Base-by-base conservation (phyloP, 2,113 vertebrate species). In the Ia io region DNA sequence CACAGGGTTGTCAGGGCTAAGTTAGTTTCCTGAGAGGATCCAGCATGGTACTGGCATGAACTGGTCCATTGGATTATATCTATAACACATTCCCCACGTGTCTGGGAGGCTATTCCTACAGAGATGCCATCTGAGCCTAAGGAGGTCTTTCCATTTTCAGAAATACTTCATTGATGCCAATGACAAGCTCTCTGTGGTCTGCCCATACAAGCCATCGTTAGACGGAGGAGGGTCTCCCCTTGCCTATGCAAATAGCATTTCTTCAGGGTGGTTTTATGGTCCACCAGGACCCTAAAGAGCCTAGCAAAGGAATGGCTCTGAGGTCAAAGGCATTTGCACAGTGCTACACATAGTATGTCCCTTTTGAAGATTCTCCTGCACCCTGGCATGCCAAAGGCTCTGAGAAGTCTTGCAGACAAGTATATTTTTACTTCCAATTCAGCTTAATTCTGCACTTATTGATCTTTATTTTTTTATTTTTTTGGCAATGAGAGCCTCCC, bases 381-480 rank as follows among this genome's bases (percentile, higher is more conserved):
- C 35, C 1, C 13, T 77, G 79, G 12, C 23, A 12, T 49, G 5
- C 4, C 32, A 65, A 95, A 90, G 59, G 40, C 49, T 90, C 78
- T 77, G 69, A 86, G 56, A 96, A 95, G 47, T 83, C 67, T 56
- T 65, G 32, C 28, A 73, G 40, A 44, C 30, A 32, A 93, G 22
- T 69, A 37, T 13, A 25, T 47, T 95, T 93, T 93, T 13, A 79
- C 30, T 79, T 71, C 83, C 53, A 32, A 84, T 59, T 78, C 49
- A 82, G 20, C 8, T 53, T 65, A 90, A 77, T 47, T 91, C 30
- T 32, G 0, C 56, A 44, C 44, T 53, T 42, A 69, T 73, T 37
- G n/a, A 44, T 82, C 3, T 56, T 56, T 56, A 56, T 56, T 25
- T 23, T 56, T 59, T 65, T 32, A n/a, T 76, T 74, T 59, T 74